A percentile compares a stretch with the other conserved stretches of the same genome.
Evolutionary conservation across 2,888 invertebrate genomes (phyloP).

Genomic region (Balanococcus diminutus): DNA sequence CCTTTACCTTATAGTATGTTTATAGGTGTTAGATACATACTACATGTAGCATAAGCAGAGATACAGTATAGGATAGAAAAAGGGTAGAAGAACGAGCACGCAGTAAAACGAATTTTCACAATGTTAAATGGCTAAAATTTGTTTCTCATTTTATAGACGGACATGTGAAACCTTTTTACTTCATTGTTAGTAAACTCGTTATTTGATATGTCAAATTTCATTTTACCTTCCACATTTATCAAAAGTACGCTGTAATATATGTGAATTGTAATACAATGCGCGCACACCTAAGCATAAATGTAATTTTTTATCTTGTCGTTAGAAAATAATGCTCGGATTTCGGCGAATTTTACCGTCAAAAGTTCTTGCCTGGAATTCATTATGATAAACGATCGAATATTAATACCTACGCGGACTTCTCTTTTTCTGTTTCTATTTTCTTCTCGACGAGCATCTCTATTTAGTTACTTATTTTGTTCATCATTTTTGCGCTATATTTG

Average conservation of each 20-base stretch:
- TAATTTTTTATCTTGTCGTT: conserved; percentile 23
- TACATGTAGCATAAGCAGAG: neutral
- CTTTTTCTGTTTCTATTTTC: no score
- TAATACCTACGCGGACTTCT: neutral
- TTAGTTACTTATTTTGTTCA: no score
- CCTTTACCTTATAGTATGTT: neutral
- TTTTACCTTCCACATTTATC: conserved; percentile 26
- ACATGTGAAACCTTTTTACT: conserved; percentile 27
- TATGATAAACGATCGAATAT: conserved; percentile 6
- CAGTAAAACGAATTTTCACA: conserved; percentile 9
- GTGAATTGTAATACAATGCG: conserved; percentile 22
- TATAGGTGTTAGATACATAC: neutral
- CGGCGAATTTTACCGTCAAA: neutral
- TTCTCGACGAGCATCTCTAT: no score
- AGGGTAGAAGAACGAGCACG: neutral
- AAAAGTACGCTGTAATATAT: neutral
- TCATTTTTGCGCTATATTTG: no score
- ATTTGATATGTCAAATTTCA: conserved; percentile 27
- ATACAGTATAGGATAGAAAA: neutral
- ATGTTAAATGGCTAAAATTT: conserved; percentile 20
- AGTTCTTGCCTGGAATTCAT: neutral
- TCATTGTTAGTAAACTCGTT: conserved; percentile 13
- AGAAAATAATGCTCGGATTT: conserved; percentile 6
- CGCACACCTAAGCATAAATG: conserved; percentile 16
- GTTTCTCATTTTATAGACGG: conserved; percentile 15